A percentile compares a stretch with the other conserved stretches of the same genome.
Conservation (phyloP, 2,113 vertebrate species). For the Casuarius casuarius region DNA sequence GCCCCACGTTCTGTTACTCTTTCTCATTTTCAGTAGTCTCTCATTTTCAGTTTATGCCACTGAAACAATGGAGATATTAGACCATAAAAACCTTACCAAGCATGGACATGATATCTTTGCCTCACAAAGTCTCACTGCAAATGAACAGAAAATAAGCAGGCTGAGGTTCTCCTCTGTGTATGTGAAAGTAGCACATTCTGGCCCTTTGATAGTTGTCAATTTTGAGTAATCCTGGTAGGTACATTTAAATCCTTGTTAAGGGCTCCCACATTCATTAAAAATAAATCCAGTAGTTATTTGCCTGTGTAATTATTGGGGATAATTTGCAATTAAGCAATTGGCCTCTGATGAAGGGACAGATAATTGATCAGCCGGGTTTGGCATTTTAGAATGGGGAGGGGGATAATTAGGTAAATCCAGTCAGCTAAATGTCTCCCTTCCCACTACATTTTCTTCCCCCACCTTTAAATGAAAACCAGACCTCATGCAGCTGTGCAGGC, state of each 20-base stretch:
- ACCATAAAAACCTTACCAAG: neutral
- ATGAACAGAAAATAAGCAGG: neutral
- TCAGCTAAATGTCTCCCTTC: conserved; percentile 54
- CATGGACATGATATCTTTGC: neutral
- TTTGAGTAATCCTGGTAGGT: conserved; percentile 60
- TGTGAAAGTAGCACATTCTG: neutral
- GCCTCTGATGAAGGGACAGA: conserved; percentile 37
- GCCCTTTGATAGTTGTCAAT: conserved; percentile 46
- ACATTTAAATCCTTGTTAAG: conserved; percentile 58
- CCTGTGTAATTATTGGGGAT: conserved; percentile 59
- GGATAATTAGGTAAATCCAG: conserved; percentile 67
- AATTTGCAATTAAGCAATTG: conserved; percentile 68
- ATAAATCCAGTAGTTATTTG: conserved; percentile 55
- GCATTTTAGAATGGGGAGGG: conserved; percentile 43
- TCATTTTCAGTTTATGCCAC: neutral
- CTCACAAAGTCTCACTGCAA: neutral
- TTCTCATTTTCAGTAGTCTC: neutral
- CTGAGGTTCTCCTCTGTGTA: neutral
- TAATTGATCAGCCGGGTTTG: conserved; percentile 51
- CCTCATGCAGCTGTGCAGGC: conserved; percentile 60
- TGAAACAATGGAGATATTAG: neutral
- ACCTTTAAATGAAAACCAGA: conserved; percentile 63
- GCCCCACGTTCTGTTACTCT: neutral
- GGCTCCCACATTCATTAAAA: conserved; percentile 58
- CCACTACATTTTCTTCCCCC: conserved; percentile 21